Conservation (phyloP, 2,797 vertebrate species). For the Crenichthys baileyi region DNA sequence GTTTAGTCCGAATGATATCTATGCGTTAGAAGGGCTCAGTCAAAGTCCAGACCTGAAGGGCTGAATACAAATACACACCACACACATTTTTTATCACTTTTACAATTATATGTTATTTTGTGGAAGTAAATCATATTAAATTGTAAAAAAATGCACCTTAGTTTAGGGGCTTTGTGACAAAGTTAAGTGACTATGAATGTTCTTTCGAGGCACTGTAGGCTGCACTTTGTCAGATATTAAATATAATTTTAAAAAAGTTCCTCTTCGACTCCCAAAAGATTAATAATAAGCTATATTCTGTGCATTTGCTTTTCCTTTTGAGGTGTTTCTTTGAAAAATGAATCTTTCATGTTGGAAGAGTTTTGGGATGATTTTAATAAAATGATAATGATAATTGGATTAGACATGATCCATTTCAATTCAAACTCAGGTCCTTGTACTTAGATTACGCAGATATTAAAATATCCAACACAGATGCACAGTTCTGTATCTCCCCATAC, state of each 20-base stretch:
- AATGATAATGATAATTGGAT: too few species aligned
- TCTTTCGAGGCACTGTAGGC: too few species aligned
- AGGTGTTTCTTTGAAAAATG: not conserved
- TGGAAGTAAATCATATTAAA: too few species aligned
- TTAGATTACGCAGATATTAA: not conserved
- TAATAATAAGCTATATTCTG: not conserved
- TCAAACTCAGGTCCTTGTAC: not conserved
- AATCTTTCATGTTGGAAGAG: not conserved
- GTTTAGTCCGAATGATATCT: not conserved
- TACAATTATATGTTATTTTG: too few species aligned
- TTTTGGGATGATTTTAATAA: not conserved
- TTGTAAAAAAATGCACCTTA: too few species aligned
- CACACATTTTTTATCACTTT: not conserved
- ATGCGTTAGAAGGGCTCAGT: not conserved
- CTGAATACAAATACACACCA: not conserved
- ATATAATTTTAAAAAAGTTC: too few species aligned
- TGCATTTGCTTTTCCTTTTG: not conserved
- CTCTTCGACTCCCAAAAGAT: too few species aligned
- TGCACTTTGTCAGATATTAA: too few species aligned
- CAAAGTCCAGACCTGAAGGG: not conserved
- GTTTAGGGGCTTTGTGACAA: too few species aligned
- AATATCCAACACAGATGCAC: not conserved
- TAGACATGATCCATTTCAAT: not conserved
- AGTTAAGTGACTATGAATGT: too few species aligned
- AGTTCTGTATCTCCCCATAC: not conserved